Evolutionary conservation across 1,140 invertebrate species (phyloP).

Genomic region (Drosophila quadrilineata): DNA sequence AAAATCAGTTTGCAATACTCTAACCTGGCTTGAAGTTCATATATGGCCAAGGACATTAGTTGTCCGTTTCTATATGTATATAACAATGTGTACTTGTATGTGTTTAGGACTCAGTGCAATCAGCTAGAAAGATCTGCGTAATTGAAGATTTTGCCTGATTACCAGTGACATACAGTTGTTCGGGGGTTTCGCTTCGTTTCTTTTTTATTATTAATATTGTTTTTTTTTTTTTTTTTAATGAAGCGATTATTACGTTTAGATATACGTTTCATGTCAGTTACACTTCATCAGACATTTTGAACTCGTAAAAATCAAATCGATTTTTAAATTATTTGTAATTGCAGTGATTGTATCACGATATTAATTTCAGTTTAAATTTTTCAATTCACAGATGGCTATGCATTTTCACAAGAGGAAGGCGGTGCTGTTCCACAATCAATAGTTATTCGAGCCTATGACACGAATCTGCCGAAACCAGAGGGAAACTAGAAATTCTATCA

Average conservation of each 20-base stretch:
- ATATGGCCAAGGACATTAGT: constrained; percentile 23
- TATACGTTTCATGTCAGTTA: constrained; percentile 4
- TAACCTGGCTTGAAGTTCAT: too few species aligned
- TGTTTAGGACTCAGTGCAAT: constrained; percentile 13
- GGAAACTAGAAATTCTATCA: constrained; percentile 80
- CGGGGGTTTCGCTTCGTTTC: not conserved
- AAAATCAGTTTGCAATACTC: constrained; percentile 36
- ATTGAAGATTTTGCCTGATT: constrained; percentile 25
- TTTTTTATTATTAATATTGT: not conserved
- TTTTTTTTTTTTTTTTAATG: not conserved
- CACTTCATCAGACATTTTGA: constrained; percentile 1
- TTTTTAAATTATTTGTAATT: too few species aligned
- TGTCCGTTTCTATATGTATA: constrained; percentile 25
- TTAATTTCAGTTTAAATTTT: not conserved
- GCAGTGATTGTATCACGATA: too few species aligned
- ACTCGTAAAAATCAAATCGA: too few species aligned
- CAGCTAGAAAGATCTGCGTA: constrained; percentile 45
- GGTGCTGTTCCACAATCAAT: constrained; percentile 95
- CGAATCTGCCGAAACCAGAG: constrained; percentile 91
- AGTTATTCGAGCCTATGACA: constrained; percentile 96
- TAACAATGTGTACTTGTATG: constrained; percentile 9
- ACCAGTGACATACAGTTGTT: not conserved
- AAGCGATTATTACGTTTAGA: not conserved
- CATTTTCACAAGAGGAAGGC: constrained; percentile 99
- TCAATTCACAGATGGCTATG: constrained; percentile 92